Conservation (phyloP, 2,113 vertebrate genomes). For the Gadus chalcogrammus region DNA sequence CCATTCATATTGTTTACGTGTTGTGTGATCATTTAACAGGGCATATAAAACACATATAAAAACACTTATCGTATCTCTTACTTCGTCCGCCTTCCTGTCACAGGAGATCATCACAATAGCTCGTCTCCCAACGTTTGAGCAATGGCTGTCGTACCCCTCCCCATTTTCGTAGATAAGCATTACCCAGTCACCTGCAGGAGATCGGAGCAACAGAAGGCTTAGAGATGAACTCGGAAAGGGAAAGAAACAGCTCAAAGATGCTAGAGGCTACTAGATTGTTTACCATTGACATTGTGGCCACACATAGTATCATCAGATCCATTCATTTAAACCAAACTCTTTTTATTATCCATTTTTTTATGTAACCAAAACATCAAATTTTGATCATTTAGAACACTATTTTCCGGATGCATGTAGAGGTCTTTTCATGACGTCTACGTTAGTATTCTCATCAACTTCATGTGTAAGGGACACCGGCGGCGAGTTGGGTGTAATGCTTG, state of each 20-base stretch:
- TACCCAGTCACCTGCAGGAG: conserved; percentile 86
- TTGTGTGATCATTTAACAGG: not conserved
- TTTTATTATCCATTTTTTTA: too few relatives aligned
- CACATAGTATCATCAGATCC: too few relatives aligned
- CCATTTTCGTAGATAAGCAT: conserved; percentile 85
- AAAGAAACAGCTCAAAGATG: not conserved
- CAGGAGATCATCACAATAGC: conserved; percentile 93
- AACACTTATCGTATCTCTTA: conserved; percentile 44
- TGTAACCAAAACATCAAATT: too few relatives aligned
- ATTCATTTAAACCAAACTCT: not conserved
- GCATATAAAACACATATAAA: not conserved
- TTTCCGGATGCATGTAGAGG: too few relatives aligned
- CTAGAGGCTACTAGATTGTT: too few relatives aligned
- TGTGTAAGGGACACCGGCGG: too few relatives aligned
- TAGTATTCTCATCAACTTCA: too few relatives aligned
- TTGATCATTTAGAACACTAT: too few relatives aligned
- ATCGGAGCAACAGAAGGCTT: not conserved
- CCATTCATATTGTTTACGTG: not conserved
- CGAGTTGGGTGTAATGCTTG: too few relatives aligned
- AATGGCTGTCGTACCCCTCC: conserved; percentile 77
- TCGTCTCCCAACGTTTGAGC: conserved; percentile 74
- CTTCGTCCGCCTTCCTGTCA: conserved; percentile 67
- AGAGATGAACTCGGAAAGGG: not conserved
- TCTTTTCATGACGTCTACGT: too few relatives aligned
- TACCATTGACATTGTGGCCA: too few relatives aligned